phyloP scores from a whole-genome alignment of 2,888 invertebrate species.

The Psylliodes chrysocephalus region DNA sequence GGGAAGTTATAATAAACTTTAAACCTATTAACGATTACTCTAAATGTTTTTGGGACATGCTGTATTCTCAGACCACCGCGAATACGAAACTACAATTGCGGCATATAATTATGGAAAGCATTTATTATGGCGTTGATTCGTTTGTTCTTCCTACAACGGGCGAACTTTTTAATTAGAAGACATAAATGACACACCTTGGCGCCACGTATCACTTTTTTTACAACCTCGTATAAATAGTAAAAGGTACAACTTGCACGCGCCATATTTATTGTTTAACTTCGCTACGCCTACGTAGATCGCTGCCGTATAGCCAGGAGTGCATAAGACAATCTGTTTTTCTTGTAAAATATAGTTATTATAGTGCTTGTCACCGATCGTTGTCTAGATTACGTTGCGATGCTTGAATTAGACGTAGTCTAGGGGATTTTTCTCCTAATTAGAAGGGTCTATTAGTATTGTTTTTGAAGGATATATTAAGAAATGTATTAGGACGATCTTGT shows the following conservation, averaged over 20 bases:
- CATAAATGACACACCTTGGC: not conserved
- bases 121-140: not conserved
- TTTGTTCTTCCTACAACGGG: not conserved
- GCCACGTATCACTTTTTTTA: not conserved
- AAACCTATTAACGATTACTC: too few species aligned
- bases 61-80: not conserved
- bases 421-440: too few species aligned
- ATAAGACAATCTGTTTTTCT: constrained; percentile 19
- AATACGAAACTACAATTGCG: not conserved
- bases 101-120: not conserved
- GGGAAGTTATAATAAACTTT: too few species aligned
- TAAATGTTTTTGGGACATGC: too few species aligned
- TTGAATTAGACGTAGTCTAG: not conserved
- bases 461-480: too few species aligned
- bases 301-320: constrained; percentile 11
- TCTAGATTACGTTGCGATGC: constrained; percentile 13
- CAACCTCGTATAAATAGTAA: not conserved
- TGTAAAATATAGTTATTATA: constrained; percentile 25
- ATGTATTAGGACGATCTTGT: too few species aligned
- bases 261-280: constrained; percentile 29
- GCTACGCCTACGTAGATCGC: constrained; percentile 34
- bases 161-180: not conserved
- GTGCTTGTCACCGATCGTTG: constrained; percentile 18
- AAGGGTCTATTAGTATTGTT: too few species aligned
- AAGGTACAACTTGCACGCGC: not conserved